A percentile compares a stretch with the other conserved stretches of the same genome.
Conservation (phyloP, 2,113 vertebrate species). For the Pitta sordida region DNA sequence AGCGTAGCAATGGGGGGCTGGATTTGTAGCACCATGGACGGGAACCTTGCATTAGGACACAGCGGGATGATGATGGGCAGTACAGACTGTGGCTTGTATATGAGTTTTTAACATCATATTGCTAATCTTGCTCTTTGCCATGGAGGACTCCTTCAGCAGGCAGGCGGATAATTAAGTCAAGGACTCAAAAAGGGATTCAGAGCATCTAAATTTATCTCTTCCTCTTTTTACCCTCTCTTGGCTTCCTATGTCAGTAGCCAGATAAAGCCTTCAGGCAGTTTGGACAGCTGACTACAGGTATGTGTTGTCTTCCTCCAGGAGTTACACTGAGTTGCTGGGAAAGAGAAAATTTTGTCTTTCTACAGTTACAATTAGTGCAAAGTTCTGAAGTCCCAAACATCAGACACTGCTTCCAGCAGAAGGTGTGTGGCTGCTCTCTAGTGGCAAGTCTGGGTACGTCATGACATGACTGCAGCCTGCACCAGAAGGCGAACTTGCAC, state of each 20-base stretch:
- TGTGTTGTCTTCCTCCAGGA: background rate
- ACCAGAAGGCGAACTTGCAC: background rate
- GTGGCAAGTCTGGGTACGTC: background rate
- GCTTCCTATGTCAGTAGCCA: background rate
- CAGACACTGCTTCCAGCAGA: background rate
- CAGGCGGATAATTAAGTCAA: no score
- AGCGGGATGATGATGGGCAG: background rate
- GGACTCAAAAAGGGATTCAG: no score
- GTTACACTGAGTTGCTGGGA: background rate
- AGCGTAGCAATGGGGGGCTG: background rate
- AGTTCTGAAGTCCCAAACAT: no score
- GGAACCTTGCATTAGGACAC: background rate
- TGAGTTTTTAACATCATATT: no score
- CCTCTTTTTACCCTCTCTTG: no score
- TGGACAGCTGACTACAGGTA: background rate
- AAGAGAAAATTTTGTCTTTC: background rate
- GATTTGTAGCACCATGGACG: background rate
- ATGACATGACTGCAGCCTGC: background rate
- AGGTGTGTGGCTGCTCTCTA: background rate
- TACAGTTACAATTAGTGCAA: no score
- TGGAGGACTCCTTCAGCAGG: background rate
- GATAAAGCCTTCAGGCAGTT: no score
- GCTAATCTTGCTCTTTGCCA: no score
- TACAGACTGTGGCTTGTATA: accelerated
- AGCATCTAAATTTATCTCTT: no score